These are phyloP conservation scores for Plebejus argus DNA, from an alignment of 2,888 invertebrate genomes.

Conservation along the genomic window DNA sequence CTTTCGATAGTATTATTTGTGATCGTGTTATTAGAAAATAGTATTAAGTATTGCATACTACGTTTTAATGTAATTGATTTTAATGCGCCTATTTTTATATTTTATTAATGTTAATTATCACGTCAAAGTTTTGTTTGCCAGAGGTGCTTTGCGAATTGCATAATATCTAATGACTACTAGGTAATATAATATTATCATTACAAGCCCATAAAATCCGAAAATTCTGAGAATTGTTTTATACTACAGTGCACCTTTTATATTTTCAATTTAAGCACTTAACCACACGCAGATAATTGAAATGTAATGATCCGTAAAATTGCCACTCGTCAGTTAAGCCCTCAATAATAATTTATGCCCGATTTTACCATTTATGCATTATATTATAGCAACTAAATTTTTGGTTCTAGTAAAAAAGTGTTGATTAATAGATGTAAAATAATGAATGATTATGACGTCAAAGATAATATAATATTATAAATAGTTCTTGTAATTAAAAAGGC, in stretches of 20 bases:
- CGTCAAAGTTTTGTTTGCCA: too few relatives aligned
- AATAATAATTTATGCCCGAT: neutral
- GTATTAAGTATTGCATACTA: neutral
- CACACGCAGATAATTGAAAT: neutral
- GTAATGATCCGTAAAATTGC: slow-evolving; percentile 12
- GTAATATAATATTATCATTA: neutral
- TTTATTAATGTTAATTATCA: too few relatives aligned
- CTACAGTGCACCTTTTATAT: neutral
- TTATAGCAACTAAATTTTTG: too few relatives aligned
- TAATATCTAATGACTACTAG: neutral
- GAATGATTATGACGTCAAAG: neutral
- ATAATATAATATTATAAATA: neutral
- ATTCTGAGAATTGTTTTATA: neutral
- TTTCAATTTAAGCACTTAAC: slow-evolving; percentile 11
- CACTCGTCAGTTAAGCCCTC: neutral
- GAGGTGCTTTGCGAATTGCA: neutral
- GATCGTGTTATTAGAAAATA: neutral
- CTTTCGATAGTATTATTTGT: neutral
- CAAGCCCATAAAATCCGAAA: neutral
- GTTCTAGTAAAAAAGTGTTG: neutral
- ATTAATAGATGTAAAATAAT: too few relatives aligned
- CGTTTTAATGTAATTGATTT: neutral
- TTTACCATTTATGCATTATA: too few relatives aligned
- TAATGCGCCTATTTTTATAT: neutral
- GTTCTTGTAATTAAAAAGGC: neutral